phyloP scores from a whole-genome alignment of 53 echinoderm and acorn worm genomes.

The Paracentrotus lividus region DNA sequence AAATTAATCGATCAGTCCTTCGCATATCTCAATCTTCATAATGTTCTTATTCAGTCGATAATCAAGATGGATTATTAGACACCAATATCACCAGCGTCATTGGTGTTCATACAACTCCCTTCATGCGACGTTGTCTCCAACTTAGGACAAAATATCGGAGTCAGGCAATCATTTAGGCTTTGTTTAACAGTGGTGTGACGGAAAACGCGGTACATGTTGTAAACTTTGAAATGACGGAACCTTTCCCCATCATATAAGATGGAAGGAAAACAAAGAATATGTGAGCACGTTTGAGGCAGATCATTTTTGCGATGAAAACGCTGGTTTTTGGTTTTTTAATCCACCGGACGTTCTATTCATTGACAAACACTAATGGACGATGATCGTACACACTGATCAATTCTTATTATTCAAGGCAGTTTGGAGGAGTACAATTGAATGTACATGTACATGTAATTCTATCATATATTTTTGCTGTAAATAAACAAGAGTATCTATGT shows the following conservation, averaged over 20 bases:
- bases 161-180: not conserved
- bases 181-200: not conserved
- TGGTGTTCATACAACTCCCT: not conserved
- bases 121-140: not conserved
- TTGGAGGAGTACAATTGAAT: not conserved
- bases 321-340: slow-evolving; percentile 51
- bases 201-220: slow-evolving; percentile 18
- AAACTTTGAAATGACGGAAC: slow-evolving; percentile 60
- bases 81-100: not conserved
- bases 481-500: not conserved
- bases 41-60: not conserved
- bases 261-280: slow-evolving; percentile 51
- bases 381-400: slow-evolving; percentile 42
- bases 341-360: slow-evolving; percentile 64
- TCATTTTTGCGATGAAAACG: slow-evolving; percentile 54
- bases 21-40: not conserved
- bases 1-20: not conserved
- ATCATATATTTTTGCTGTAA: slow-evolving; percentile 12
- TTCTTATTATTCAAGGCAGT: slow-evolving; percentile 13
- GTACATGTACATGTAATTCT: slow-evolving; percentile 1
- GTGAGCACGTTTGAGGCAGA: slow-evolving; percentile 67
- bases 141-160: not conserved
- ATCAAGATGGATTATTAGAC: not conserved
- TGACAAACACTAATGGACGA: slow-evolving; percentile 64
- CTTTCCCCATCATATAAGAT: slow-evolving; percentile 30